These are phyloP conservation scores for Chymomyza costata DNA, from an alignment of 1,140 invertebrate species.

Conservation along the genomic window DNA sequence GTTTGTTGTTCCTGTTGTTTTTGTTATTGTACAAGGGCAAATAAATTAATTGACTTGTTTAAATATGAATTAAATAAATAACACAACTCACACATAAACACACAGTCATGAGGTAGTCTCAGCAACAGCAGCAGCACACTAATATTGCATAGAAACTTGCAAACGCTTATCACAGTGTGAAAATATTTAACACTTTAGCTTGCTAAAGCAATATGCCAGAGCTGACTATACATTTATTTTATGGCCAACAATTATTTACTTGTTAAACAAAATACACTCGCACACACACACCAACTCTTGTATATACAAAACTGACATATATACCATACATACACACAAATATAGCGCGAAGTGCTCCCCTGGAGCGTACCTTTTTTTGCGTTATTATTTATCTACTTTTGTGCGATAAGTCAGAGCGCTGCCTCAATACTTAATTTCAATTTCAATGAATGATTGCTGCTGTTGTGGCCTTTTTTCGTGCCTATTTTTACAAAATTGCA, in stretches of 20 bases:
- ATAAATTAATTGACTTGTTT: constrained; percentile 51
- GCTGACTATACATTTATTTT: constrained; percentile 11
- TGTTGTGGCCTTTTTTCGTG: too few relatives aligned
- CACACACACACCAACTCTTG: constrained; percentile 9
- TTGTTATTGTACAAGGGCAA: constrained; percentile 59
- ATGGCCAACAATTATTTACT: constrained; percentile 46
- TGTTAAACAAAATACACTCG: constrained; percentile 51
- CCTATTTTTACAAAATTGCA: constrained; percentile 40
- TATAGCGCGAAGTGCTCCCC: constrained; percentile 38
- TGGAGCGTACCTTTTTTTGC: constrained; percentile 37
- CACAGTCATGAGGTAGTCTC: background rate
- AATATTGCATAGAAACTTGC: background rate
- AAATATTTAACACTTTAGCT: constrained; percentile 41
- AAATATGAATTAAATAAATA: constrained; percentile 62
- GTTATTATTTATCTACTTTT: constrained; percentile 33
- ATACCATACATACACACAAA: constrained; percentile 3
- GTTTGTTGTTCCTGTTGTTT: constrained; percentile 8
- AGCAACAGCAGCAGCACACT: too few relatives aligned
- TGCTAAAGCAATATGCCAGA: constrained; percentile 30
- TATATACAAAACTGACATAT: too few relatives aligned
- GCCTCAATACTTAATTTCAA: constrained; percentile 26
- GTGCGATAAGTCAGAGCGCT: constrained; percentile 9
- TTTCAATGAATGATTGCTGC: too few relatives aligned
- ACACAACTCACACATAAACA: constrained; percentile 16
- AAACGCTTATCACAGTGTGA: constrained; percentile 30